phyloP scores from a whole-genome alignment of 1,140 invertebrate species.

The Trichonephila clavata region DNA sequence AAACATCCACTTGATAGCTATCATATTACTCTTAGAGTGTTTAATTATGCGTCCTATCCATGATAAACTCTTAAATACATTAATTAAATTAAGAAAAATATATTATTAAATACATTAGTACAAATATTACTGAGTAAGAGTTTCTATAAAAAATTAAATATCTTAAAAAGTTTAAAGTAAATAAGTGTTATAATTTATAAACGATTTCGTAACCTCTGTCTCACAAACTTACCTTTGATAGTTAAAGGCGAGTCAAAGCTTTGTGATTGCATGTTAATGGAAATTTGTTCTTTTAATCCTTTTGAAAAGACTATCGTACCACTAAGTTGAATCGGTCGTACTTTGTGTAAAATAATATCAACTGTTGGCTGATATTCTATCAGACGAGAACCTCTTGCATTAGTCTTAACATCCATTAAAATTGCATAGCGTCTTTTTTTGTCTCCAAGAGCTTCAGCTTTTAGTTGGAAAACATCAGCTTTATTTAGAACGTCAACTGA shows the following conservation, averaged over 20 bases:
- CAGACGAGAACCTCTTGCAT: constrained; percentile 46
- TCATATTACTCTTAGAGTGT: too few relatives aligned
- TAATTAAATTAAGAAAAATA: too few relatives aligned
- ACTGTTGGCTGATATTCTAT: constrained; percentile 69
- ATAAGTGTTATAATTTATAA: too few relatives aligned
- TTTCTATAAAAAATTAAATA: too few relatives aligned
- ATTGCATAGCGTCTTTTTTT: constrained; percentile 31
- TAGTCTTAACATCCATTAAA: constrained; percentile 18
- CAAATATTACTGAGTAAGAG: too few relatives aligned
- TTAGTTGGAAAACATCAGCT: constrained; percentile 37
- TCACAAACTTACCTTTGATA: constrained; percentile 64
- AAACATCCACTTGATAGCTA: too few relatives aligned
- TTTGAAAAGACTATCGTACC: constrained; percentile 62
- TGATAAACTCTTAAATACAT: too few relatives aligned
- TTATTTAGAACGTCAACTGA: constrained; percentile 34
- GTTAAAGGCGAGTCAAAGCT: constrained; percentile 21
- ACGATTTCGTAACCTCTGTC: too few relatives aligned
- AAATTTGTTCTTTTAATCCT: constrained; percentile 65
- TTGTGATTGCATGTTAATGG: constrained; percentile 58
- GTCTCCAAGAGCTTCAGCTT: constrained; percentile 32
- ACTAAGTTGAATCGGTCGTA: constrained; percentile 36
- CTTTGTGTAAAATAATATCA: background rate
- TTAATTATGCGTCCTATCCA: too few relatives aligned
- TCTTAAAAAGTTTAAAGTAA: too few relatives aligned
- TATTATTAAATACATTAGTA: too few relatives aligned